A percentile compares a stretch with the other conserved stretches of the same genome.
Conservation (phyloP, 2,113 vertebrate species). For the Gavia stellata region DNA sequence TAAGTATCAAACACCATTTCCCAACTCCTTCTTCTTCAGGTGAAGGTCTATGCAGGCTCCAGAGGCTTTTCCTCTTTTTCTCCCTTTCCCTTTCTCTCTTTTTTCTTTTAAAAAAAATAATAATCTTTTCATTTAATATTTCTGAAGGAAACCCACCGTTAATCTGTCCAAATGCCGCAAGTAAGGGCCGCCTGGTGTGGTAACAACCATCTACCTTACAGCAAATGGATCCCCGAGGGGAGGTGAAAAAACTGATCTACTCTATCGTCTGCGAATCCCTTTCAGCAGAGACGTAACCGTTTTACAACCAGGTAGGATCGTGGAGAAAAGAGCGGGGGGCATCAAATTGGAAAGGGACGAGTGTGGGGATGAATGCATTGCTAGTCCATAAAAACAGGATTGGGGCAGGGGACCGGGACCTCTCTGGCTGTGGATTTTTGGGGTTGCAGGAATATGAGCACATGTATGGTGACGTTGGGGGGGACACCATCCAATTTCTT, state of each 20-base stretch:
- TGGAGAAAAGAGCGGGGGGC: background rate
- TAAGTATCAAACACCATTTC: background rate
- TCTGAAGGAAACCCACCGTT: background rate
- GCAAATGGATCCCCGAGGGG: background rate
- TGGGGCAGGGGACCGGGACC: background rate
- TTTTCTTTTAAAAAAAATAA: background rate
- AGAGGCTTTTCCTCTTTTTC: background rate
- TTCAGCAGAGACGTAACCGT: fast-evolving
- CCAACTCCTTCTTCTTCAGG: background rate
- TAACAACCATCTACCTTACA: background rate
- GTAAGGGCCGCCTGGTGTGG: background rate
- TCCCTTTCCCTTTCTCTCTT: background rate
- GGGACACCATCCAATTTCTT: background rate
- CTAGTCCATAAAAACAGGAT: fast-evolving
- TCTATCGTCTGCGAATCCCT: fast-evolving
- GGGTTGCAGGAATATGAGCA: background rate
- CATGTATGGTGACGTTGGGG: fast-evolving
- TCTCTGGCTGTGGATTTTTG: background rate
- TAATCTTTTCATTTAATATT: background rate
- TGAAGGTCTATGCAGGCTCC: background rate
- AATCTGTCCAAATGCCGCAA: background rate
- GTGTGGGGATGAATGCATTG: fast-evolving
- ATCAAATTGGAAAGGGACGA: background rate
- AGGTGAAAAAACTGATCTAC: background rate
- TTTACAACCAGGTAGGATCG: background rate